phyloP scores from a whole-genome alignment of 2,888 invertebrate genomes.

The Amphipyra berbera region DNA sequence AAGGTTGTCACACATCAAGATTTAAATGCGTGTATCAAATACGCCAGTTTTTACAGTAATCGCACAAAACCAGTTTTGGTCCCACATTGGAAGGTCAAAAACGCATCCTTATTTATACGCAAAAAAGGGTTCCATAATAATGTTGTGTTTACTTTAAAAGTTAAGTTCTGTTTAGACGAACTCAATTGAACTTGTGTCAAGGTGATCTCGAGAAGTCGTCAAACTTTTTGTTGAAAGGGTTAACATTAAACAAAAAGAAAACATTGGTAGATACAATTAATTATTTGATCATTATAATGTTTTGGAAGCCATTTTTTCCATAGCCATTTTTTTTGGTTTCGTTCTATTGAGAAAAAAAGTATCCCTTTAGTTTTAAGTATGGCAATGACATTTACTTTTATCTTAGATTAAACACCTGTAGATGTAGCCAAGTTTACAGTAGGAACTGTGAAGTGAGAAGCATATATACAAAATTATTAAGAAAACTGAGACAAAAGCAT shows the following conservation, averaged over 20 bases:
- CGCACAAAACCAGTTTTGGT: conserved; percentile 13
- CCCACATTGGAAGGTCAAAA: conserved; percentile 3
- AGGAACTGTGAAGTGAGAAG: too few species aligned
- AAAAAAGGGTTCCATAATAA: conserved; percentile 23
- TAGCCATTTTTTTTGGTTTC: too few species aligned
- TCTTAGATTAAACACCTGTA: too few species aligned
- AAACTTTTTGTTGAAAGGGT: background rate
- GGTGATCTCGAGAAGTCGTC: conserved; percentile 22
- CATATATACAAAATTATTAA: too few species aligned
- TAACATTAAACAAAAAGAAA: background rate
- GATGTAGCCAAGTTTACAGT: too few species aligned
- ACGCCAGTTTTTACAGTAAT: conserved; percentile 26
- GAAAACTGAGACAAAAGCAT: too few species aligned
- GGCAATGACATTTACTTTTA: too few species aligned
- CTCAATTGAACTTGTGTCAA: conserved; percentile 32
- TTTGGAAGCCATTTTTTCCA: too few species aligned
- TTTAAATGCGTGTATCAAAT: conserved; percentile 5
- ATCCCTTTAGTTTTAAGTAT: too few species aligned
- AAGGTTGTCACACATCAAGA: conserved; percentile 3
- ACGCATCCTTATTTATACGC: background rate
- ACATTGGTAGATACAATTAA: background rate
- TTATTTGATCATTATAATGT: background rate
- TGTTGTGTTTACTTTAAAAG: conserved; percentile 18
- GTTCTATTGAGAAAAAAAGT: too few species aligned
- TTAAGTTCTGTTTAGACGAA: conserved; percentile 21